phyloP scores from a whole-genome alignment of 2,797 vertebrate genomes.

The Myiothlypis coronata region DNA sequence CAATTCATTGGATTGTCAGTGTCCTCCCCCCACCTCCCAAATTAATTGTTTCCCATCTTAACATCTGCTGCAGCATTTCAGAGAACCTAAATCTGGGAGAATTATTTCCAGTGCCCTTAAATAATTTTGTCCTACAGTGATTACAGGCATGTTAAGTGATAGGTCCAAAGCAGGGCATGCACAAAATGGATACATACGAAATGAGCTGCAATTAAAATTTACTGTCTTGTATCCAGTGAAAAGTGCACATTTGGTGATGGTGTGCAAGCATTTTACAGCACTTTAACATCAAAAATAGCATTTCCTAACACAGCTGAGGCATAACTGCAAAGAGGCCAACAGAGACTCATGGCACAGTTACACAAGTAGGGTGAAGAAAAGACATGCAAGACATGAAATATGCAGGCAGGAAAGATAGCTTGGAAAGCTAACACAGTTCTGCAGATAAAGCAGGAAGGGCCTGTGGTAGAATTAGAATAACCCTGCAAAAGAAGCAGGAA shows the following conservation, averaged over 20 bases:
- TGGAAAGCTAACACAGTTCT: neutral
- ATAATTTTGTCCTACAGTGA: neutral
- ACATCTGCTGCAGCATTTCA: neutral
- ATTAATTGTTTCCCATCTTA: neutral
- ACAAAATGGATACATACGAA: neutral
- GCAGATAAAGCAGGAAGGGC: neutral
- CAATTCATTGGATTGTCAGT: neutral
- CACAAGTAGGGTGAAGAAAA: neutral
- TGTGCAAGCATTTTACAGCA: neutral
- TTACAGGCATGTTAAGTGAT: neutral
- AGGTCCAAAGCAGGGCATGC: neutral
- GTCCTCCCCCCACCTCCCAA: rapidly evolving
- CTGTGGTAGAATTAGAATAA: neutral
- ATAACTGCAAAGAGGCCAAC: neutral
- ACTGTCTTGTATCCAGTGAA: neutral
- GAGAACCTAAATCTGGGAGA: neutral
- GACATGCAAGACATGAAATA: neutral
- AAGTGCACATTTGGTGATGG: neutral
- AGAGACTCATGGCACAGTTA: neutral
- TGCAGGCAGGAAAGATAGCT: neutral
- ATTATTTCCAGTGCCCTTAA: neutral
- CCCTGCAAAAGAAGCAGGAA: neutral
- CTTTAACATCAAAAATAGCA: neutral
- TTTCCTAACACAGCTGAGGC: neutral
- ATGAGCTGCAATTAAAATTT: neutral